Evolutionary conservation across 2,113 vertebrate genomes (phyloP).

Genomic region (Caranx ignobilis): DNA sequence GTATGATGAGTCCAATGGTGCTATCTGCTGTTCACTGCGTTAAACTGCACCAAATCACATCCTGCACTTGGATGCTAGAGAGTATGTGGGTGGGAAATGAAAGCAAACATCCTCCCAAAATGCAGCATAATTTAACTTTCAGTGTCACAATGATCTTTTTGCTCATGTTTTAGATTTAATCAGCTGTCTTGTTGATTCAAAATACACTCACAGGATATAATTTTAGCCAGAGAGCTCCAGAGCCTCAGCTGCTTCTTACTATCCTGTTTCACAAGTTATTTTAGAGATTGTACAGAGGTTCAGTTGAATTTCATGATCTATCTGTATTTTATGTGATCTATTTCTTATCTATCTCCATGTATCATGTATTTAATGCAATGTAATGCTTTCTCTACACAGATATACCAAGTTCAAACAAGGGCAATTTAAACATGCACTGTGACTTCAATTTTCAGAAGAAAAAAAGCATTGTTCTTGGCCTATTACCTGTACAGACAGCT

Average conservation of each 20-base stretch:
- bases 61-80: not conserved
- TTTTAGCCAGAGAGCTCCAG: not conserved
- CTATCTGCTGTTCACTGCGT: slow-evolving; percentile 70
- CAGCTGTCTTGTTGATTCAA: not conserved
- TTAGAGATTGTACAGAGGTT: not conserved
- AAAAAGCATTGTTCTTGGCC: slow-evolving; percentile 21
- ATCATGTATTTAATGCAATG: not conserved
- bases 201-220: not conserved
- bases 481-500: slow-evolving; percentile 66
- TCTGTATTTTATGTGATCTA: not conserved
- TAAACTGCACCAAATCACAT: slow-evolving; percentile 24
- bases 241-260: not conserved
- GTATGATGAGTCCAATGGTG: slow-evolving; percentile 65
- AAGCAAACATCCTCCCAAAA: not conserved
- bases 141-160: not conserved
- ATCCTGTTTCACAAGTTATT: not conserved
- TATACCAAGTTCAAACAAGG: slow-evolving; percentile 2
- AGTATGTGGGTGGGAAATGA: not conserved
- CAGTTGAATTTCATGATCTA: not conserved
- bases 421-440: not conserved
- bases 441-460: slow-evolving; percentile 1
- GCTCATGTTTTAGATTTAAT: not conserved
- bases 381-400: not conserved
- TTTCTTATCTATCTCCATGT: not conserved
- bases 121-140: not conserved